Evolutionary conservation across 92 coral and sea anemone genomes (phyloP).

Genomic region (Porites evermanni): DNA sequence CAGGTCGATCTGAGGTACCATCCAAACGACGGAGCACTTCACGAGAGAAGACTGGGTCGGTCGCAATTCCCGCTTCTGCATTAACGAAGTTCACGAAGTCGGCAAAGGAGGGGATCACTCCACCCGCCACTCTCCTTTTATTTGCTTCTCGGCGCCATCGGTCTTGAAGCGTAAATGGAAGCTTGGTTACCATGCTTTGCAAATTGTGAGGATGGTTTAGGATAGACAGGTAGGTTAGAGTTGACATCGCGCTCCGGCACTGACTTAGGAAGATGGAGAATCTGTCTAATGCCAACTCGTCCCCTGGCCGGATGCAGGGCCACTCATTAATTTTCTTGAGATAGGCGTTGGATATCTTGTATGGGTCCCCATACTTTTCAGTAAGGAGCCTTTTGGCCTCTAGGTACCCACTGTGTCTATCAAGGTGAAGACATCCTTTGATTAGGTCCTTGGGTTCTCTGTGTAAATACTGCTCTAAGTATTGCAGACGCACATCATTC

Average conservation of each 20-base stretch:
- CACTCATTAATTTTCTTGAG: constrained; percentile 46
- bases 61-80: constrained; percentile 58
- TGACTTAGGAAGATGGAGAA: constrained; percentile 60
- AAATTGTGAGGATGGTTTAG: constrained; percentile 67
- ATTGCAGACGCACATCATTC: constrained; percentile 31
- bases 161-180: constrained; percentile 57
- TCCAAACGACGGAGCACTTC: constrained; percentile 52
- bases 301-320: constrained; percentile 39
- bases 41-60: constrained; percentile 63
- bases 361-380: constrained; percentile 72
- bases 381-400: constrained; percentile 47
- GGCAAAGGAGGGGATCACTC: constrained; percentile 37
- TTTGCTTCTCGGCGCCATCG: constrained; percentile 57
- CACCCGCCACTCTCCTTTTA: not conserved
- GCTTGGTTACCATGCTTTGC: constrained; percentile 55
- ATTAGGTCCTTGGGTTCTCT: constrained; percentile 63
- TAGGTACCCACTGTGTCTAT: constrained; percentile 38
- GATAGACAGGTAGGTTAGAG: constrained; percentile 45
- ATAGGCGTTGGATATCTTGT: constrained; percentile 45
- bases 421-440: constrained; percentile 61
- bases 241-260: constrained; percentile 60
- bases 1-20: constrained; percentile 1
- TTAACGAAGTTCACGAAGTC: constrained; percentile 44
- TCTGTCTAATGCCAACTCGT: not conserved
- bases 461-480: constrained; percentile 60